Conservation (phyloP, 2,888 invertebrate species). For the Pyrochroa serraticornis region DNA sequence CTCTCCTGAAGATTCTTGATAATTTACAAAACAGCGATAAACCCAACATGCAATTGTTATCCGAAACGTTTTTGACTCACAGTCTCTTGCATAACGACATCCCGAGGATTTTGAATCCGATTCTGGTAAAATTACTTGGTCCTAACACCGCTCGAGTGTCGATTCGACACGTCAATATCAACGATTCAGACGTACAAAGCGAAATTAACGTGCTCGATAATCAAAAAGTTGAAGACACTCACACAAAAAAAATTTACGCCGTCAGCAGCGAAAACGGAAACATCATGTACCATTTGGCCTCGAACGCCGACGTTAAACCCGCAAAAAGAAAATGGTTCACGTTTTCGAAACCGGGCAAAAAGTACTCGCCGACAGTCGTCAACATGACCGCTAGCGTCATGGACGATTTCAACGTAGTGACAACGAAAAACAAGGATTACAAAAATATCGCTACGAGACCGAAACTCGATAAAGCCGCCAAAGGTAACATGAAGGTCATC, state of each 20-base stretch:
- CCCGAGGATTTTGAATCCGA: conserved; percentile 76
- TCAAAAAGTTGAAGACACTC: conserved; percentile 47
- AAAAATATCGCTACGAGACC: conserved; percentile 41
- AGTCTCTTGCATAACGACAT: conserved; percentile 78
- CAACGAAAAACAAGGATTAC: conserved; percentile 55
- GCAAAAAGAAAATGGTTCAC: conserved; percentile 55
- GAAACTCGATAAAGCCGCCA: conserved; percentile 42
- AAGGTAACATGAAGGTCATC: conserved; percentile 55
- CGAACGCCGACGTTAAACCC: conserved; percentile 53
- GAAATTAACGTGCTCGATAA: conserved; percentile 46
- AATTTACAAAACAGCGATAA: conserved; percentile 66
- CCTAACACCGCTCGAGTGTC: conserved; percentile 82
- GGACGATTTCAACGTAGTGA: conserved; percentile 53
- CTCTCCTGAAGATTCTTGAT: conserved; percentile 74
- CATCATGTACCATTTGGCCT: conserved; percentile 69
- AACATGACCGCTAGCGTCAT: conserved; percentile 56
- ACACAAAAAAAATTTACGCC: conserved; percentile 72
- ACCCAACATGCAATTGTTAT: conserved; percentile 66
- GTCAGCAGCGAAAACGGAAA: conserved; percentile 84
- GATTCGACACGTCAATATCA: conserved; percentile 73
- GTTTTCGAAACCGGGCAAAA: conserved; percentile 52
- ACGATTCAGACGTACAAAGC: conserved; percentile 60
- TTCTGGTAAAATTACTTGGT: conserved; percentile 76
- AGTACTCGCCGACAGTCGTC: conserved; percentile 47
- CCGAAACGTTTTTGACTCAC: conserved; percentile 78